These are phyloP conservation scores for Bugula neritina DNA, from an alignment of 2,888 invertebrate species.

Conservation along the genomic window DNA sequence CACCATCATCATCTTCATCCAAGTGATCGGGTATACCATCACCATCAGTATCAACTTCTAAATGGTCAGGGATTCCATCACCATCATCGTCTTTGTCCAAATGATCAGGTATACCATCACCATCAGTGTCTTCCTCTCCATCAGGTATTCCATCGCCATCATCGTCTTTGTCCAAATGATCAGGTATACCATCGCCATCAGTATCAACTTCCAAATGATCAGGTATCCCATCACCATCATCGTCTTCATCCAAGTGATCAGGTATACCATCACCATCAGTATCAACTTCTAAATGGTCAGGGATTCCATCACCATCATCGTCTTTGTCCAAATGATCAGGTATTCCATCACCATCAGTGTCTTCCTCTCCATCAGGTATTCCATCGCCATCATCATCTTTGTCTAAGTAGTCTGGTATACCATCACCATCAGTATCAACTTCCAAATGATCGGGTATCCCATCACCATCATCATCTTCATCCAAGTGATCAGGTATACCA, in stretches of 20 bases:
- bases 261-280: conserved; percentile 42
- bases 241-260: conserved; percentile 31
- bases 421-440: conserved; percentile 30
- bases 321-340: conserved; percentile 36
- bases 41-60: conserved; percentile 4
- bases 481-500: conserved; percentile 20
- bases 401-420: conserved; percentile 32
- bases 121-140: conserved; percentile 10
- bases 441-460: neutral
- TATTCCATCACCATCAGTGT: conserved; percentile 41
- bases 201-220: conserved; percentile 10
- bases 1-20: conserved; percentile 29
- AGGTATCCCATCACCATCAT: conserved; percentile 16
- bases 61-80: conserved; percentile 5
- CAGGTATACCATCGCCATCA: conserved; percentile 12
- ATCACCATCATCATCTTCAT: conserved; percentile 11
- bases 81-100: conserved; percentile 16
- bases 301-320: conserved; percentile 35
- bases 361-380: conserved; percentile 26
- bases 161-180: conserved; percentile 8
- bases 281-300: conserved; percentile 32
- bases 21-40: conserved; percentile 17
- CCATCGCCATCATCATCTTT: conserved; percentile 16
- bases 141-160: conserved; percentile 15
- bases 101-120: conserved; percentile 13